Evolutionary conservation across 2,888 invertebrate species (phyloP), one percentile per base, ranked within the genome.

Genomic region (Apeira syringaria): DNA sequence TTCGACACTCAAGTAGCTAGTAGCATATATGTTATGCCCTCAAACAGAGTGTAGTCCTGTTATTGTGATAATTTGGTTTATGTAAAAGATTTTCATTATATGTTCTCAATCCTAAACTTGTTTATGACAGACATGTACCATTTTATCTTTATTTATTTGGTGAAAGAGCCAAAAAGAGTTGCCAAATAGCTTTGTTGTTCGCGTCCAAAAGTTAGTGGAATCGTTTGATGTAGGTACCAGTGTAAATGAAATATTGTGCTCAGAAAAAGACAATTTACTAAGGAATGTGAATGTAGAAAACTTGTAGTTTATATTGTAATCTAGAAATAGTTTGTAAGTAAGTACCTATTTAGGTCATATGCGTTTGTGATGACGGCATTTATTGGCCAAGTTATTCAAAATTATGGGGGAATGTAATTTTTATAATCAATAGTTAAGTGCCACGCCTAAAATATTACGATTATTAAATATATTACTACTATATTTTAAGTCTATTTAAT

Each of bases 221-320:
- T 52, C 60, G 63, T 68, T 57, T 60, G 47, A 53, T 39, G 49
- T 47, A 15, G 15, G 15, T 15, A 55, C 47, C 53, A 61, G 60
- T 20, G 56, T 60, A 65, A 59, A 66, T 62, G 64, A 68, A 65
- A 62, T 62, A 43, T 59, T 72, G 68, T 85, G 87, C 88, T 88
- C 86, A 86, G 74, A 82, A 87, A 45, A 87, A 86, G 87, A 86
- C 86, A 87, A 83, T 76, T 75, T 70, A 68, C 15, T 74, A 74
- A 54, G 47, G 64, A 57, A 63, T 62, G 65, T 69, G 60, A 57
- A 65, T 64, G 62, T 79, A 77, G 65, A 66, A 55, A 64, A 57
- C 43, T 34, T 53, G 53, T 78, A 76, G 70, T 63, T 62, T 69
- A 60, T 66, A 59, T 45, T 56, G 24, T 32, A 46, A 43, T 45